These are phyloP conservation scores for Cotesia typhae DNA, from an alignment of 1,140 invertebrate genomes.

Conservation along the genomic window DNA sequence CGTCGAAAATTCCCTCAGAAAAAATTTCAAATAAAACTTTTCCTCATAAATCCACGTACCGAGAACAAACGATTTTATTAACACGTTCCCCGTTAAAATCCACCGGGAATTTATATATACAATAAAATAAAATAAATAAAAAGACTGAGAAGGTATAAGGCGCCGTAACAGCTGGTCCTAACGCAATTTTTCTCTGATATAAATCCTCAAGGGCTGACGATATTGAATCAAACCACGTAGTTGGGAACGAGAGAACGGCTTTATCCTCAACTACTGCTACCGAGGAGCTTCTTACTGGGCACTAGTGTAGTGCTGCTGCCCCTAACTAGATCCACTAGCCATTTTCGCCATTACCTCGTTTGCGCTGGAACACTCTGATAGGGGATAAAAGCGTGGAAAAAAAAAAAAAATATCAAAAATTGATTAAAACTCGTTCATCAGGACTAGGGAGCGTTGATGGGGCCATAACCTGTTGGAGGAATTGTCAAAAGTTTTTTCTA, in stretches of 20 bases:
- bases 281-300: constrained; percentile 12
- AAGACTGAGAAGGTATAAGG: constrained; percentile 41
- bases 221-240: constrained; percentile 52
- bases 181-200: constrained; percentile 53
- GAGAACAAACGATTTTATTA: constrained; percentile 46
- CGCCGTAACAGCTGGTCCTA: constrained; percentile 49
- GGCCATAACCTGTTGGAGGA: no score
- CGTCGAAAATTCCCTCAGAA: no score
- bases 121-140: constrained; percentile 2
- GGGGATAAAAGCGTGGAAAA: background rate
- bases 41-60: background rate
- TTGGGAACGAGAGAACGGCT: constrained; percentile 11
- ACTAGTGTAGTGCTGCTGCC: background rate
- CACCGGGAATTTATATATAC: constrained; percentile 29
- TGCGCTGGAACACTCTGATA: background rate
- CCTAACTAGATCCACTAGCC: constrained; percentile 20
- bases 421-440: background rate
- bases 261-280: background rate
- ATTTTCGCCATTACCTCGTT: constrained; percentile 22
- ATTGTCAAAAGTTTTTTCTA: no score
- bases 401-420: constrained; percentile 1
- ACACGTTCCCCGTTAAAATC: constrained; percentile 45
- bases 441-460: background rate
- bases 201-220: constrained; percentile 48
- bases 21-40: background rate